A percentile compares a stretch with the other conserved stretches of the same genome.
Conservation (phyloP, 2,797 vertebrate genomes). For the Podarcis siculus region DNA sequence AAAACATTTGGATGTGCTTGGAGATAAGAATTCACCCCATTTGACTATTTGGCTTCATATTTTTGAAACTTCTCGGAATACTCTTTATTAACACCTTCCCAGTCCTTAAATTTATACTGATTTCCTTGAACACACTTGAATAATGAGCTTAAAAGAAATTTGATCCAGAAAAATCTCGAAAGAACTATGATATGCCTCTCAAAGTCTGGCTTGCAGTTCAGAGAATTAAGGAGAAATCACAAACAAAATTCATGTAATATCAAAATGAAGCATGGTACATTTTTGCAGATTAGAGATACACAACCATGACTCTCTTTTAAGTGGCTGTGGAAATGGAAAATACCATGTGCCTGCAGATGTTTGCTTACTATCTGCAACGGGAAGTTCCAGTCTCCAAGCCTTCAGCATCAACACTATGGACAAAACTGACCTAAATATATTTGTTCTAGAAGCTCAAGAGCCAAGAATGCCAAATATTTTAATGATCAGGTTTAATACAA, state of each 20-base stretch:
- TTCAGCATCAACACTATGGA: too few species aligned
- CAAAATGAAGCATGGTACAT: background rate
- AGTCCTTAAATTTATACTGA: background rate
- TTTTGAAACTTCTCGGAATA: background rate
- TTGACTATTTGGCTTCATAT: too few species aligned
- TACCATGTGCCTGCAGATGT: background rate
- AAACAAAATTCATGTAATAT: background rate
- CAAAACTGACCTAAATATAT: background rate
- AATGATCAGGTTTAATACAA: background rate
- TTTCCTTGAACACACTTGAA: background rate
- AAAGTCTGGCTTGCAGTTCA: fast-evolving
- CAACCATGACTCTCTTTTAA: background rate
- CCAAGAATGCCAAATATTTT: background rate
- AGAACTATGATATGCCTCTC: background rate
- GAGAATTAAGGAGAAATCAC: background rate
- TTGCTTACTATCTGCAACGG: background rate
- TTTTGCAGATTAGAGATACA: background rate
- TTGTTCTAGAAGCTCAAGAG: background rate
- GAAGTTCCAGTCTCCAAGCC: background rate
- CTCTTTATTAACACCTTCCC: background rate
- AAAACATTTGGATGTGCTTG: background rate
- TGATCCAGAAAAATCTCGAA: background rate
- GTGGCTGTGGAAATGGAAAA: background rate
- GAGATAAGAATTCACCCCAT: background rate
- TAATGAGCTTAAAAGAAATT: background rate